These are phyloP conservation scores for Phthorimaea operculella DNA, from an alignment of 1,140 invertebrate genomes.

Conservation along the genomic window DNA sequence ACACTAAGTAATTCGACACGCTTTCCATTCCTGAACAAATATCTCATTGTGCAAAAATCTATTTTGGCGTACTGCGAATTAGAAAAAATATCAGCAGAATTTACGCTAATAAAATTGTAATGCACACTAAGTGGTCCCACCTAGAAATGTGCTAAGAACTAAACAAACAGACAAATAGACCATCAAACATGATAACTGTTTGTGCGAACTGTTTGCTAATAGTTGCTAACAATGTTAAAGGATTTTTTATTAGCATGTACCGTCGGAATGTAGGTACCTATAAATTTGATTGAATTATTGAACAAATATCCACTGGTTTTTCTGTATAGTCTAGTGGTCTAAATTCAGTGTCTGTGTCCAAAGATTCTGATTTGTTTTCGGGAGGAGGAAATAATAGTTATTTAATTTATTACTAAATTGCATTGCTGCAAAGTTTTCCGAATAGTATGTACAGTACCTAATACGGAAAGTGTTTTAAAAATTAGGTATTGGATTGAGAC, in stretches of 20 bases:
- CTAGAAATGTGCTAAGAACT: neutral
- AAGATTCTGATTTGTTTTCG: no score
- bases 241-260: neutral
- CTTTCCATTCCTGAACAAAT: neutral
- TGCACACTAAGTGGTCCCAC: neutral
- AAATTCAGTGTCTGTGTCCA: no score
- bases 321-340: no score
- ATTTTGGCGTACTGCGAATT: neutral
- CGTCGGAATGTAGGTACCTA: neutral
- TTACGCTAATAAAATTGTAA: neutral
- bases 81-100: neutral
- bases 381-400: no score
- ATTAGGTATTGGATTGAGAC: no score
- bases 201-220: neutral
- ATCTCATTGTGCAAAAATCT: neutral
- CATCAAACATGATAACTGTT: neutral
- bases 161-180: neutral
- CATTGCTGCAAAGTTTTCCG: no score
- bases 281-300: no score
- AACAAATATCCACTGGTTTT: no score
- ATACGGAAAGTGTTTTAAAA: no score
- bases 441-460: no score
- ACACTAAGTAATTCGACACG: neutral
- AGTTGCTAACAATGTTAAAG: neutral
- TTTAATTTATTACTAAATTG: no score